phyloP scores from a whole-genome alignment of 1,140 invertebrate genomes.

The Wasmannia auropunctata region DNA sequence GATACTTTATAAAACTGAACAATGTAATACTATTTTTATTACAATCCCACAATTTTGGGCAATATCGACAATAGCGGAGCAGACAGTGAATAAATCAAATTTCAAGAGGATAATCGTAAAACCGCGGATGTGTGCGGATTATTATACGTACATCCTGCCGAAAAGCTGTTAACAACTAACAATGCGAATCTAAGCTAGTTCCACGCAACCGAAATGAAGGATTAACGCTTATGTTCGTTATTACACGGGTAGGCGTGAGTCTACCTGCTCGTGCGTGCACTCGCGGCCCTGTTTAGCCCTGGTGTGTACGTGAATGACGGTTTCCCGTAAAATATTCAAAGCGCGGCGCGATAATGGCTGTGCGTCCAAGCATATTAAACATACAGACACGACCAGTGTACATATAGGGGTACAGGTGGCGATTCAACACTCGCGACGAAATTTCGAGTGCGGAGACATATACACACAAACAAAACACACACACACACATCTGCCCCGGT shows the following conservation, averaged over 20 bases:
- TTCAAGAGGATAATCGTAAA: constrained; percentile 36
- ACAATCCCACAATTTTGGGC: background rate
- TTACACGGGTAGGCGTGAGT: background rate
- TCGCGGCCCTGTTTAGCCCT: background rate
- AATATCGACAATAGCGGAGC: background rate
- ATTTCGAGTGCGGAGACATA: constrained; percentile 58
- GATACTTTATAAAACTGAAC: background rate
- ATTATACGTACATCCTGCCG: background rate
- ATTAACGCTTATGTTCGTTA: constrained; percentile 58
- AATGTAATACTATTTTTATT: background rate
- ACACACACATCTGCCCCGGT: no score
- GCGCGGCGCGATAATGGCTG: constrained; percentile 71
- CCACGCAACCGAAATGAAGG: constrained; percentile 52
- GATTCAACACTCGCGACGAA: constrained; percentile 68
- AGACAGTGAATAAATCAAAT: constrained; percentile 16
- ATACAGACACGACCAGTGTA: constrained; percentile 66
- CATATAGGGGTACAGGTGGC: constrained; percentile 49
- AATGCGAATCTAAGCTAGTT: constrained; percentile 41
- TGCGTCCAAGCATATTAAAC: constrained; percentile 75
- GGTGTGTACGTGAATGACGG: constrained; percentile 62
- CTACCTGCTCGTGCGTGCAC: background rate
- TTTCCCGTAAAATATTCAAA: constrained; percentile 72
- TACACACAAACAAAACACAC: constrained; percentile 28
- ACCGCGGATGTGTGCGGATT: background rate
- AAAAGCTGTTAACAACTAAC: constrained; percentile 39